phyloP scores from a whole-genome alignment of 2,888 invertebrate genomes.

The Mythimna pallens region DNA sequence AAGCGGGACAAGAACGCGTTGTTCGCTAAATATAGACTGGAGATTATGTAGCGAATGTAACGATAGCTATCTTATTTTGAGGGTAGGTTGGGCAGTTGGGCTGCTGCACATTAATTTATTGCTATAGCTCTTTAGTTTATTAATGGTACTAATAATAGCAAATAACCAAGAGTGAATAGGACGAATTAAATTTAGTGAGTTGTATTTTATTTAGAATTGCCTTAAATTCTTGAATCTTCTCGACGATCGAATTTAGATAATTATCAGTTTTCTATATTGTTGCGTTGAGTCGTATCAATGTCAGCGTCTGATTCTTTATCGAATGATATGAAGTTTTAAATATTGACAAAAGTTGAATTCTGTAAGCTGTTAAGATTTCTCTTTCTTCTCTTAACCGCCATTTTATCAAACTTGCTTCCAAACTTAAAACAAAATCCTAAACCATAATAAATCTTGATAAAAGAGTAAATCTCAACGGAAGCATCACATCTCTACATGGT shows the following conservation, averaged over 20 bases:
- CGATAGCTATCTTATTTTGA: constrained; percentile 57
- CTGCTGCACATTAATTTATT: constrained; percentile 30
- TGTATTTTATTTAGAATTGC: no score
- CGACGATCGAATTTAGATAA: no score
- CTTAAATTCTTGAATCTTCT: no score
- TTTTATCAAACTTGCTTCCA: neutral
- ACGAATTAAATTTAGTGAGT: no score
- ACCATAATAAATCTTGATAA: constrained; percentile 26
- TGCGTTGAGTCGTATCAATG: neutral
- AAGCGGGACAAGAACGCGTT: constrained; percentile 84
- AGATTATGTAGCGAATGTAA: constrained; percentile 59
- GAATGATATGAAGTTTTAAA: neutral
- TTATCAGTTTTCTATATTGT: neutral
- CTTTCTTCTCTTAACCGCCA: no score
- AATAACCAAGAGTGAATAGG: no score
- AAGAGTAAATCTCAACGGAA: constrained; percentile 52
- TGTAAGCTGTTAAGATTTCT: no score
- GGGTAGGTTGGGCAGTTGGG: constrained; percentile 40
- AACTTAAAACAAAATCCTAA: constrained; percentile 1
- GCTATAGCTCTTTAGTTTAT: constrained; percentile 30
- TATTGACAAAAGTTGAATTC: neutral
- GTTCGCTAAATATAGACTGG: constrained; percentile 86
- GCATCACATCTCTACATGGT: constrained; percentile 60
- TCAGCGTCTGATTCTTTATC: neutral
- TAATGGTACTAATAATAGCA: constrained; percentile 5